Evolutionary conservation across 1,140 invertebrate genomes (phyloP), one percentile per base, ranked within the genome.

Genomic region (Rhagoletis zephyria): DNA sequence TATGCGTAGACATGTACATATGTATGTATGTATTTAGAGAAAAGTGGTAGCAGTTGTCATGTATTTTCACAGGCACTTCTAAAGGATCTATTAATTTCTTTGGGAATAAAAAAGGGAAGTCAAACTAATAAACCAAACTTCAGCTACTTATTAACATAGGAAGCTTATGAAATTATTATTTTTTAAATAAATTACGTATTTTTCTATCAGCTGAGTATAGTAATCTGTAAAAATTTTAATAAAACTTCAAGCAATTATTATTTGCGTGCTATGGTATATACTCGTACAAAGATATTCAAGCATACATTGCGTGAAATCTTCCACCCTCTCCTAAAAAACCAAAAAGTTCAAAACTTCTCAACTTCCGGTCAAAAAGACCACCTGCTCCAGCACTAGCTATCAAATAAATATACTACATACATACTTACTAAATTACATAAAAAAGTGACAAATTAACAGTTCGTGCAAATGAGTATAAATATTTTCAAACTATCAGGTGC

Each of bases 331-430:
- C 4, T 2, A 81, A 7, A 81, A 59, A 67, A 56, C n/a, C 74
- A 56, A 89, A 91, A 91, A 91, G 91, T 91, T 91, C 70, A 42
- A 89, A 91, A 91, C 91, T 91, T 91, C 90, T 91, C 88, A 91
- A 91, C 91, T 91, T 91, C 91, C 91, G 91, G 91, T 90, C 91
- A 91, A 91, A 87, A 89, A 86, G 89, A 91, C 91, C 91, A 91
- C 91, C 85, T 85, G 42, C 42, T 81, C 9, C 51, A 30, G 5
- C 60, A 45, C 30, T 45, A 16, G n/a, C 19, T 60, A 85, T 12
- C 16, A 45, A 74, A 30, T 30, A 60, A 81, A 81, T 7, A 81
- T 51, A 48, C 30, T 60, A 30, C n/a, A 67, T 19, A 63, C 60
- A 19, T 56, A 63, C 48, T 56, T 59, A 81, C 16, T 56, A 10